A percentile compares a stretch with the other conserved stretches of the same genome.
These are phyloP conservation scores for Druceiella hillmani DNA, from an alignment of 2,888 invertebrate species.

Conservation along the genomic window DNA sequence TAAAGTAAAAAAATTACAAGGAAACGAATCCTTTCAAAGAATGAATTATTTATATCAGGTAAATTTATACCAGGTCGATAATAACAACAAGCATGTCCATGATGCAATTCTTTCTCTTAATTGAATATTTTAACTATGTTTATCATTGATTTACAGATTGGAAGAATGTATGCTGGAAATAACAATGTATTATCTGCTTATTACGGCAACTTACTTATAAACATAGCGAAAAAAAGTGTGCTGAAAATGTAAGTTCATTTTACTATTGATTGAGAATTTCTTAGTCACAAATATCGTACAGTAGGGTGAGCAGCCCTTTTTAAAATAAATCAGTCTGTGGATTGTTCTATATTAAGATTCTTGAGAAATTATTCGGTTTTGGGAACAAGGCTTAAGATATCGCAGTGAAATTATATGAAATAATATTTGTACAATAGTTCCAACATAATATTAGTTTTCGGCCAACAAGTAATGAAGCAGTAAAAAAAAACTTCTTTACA, in stretches of 20 bases:
- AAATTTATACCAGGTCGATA: constrained; percentile 19
- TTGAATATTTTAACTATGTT: constrained; percentile 6
- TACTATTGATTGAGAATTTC: no score
- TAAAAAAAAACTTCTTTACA: no score
- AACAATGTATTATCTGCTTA: constrained; percentile 46
- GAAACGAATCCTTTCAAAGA: constrained; percentile 62
- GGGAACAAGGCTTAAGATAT: no score
- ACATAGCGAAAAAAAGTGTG: constrained; percentile 56
- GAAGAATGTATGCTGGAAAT: constrained; percentile 38
- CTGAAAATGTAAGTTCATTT: constrained; percentile 53
- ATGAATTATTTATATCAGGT: constrained; percentile 68
- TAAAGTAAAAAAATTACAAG: constrained; percentile 52
- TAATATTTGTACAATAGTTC: no score
- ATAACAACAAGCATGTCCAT: constrained; percentile 2
- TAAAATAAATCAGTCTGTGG: no score
- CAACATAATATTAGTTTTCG: no score
- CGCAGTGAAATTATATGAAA: no score
- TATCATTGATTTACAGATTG: constrained; percentile 39
- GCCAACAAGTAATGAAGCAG: no score
- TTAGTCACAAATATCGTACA: no score
- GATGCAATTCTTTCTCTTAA: constrained; percentile 5
- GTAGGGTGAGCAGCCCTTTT: no score
- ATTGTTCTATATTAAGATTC: no score
- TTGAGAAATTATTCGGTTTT: no score
- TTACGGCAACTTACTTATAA: constrained; percentile 50